These are phyloP conservation scores for Lytechinus pictus DNA, from an alignment of 35 echinoderm and acorn worm genomes.

Conservation along the genomic window DNA sequence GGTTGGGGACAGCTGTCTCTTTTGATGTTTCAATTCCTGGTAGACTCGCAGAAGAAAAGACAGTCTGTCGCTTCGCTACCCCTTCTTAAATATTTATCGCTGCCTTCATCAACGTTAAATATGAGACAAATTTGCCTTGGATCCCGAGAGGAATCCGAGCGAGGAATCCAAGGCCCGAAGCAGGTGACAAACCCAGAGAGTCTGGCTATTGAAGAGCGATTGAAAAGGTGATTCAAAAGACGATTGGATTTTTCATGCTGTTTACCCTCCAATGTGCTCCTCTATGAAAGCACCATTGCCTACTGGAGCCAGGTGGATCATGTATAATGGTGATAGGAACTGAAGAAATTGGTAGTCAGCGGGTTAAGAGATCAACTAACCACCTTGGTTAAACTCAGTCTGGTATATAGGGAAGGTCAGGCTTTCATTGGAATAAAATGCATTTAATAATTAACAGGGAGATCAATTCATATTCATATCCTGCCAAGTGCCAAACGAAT, in stretches of 20 bases:
- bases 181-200: not conserved
- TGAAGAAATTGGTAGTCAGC: no score
- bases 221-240: not conserved
- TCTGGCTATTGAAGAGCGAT: not conserved
- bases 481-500: not conserved
- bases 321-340: no score
- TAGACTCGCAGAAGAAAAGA: not conserved
- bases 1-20: not conserved
- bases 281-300: not conserved
- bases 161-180: not conserved
- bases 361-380: no score
- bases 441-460: not conserved
- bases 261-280: not conserved
- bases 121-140: not conserved
- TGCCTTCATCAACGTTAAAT: not conserved
- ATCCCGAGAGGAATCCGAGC: not conserved
- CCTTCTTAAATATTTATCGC: slow-evolving; percentile 2
- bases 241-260: not conserved
- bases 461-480: not conserved
- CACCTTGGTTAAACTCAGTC: no score
- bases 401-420: not conserved
- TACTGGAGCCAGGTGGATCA: not conserved
- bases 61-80: not conserved
- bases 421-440: not conserved
- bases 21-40: not conserved